Evolutionary conservation across 2,797 vertebrate genomes (phyloP).

Genomic region (Aselliscus stoliczkanus): DNA sequence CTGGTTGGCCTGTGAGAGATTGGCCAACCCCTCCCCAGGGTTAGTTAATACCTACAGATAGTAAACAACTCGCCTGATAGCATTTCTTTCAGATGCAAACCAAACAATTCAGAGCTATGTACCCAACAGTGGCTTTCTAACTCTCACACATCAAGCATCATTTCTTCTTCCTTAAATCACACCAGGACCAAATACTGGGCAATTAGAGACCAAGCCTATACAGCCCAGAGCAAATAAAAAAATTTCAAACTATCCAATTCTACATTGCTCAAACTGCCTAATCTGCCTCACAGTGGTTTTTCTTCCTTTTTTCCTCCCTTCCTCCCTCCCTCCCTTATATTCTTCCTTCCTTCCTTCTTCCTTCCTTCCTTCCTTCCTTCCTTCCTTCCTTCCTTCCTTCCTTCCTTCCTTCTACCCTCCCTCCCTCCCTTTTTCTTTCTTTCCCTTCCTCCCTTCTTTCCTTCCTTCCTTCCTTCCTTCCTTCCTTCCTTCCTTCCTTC

Average conservation of each 20-base stretch:
- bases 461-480: fast-evolving
- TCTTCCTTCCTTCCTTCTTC: no score
- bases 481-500: no score
- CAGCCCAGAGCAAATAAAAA: neutral
- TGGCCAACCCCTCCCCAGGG: no score
- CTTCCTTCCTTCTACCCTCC: no score
- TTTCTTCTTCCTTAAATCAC: neutral
- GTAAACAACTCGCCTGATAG: neutral
- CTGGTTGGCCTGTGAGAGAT: neutral
- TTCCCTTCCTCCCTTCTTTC: no score
- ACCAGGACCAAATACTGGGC: neutral
- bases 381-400: no score
- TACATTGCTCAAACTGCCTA: neutral
- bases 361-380: no score
- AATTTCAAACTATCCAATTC: neutral
- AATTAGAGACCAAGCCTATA: neutral
- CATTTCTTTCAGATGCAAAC: neutral
- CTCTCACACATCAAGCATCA: neutral
- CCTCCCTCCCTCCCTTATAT: no score
- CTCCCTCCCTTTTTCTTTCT: no score
- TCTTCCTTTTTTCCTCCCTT: no score
- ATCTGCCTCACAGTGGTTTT: neutral
- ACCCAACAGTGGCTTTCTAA: neutral
- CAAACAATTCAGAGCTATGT: neutral
- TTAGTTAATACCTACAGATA: neutral